These are phyloP conservation scores for Monarcha castaneiventris DNA, from an alignment of 2,113 vertebrate genomes.

Conservation along the genomic window DNA sequence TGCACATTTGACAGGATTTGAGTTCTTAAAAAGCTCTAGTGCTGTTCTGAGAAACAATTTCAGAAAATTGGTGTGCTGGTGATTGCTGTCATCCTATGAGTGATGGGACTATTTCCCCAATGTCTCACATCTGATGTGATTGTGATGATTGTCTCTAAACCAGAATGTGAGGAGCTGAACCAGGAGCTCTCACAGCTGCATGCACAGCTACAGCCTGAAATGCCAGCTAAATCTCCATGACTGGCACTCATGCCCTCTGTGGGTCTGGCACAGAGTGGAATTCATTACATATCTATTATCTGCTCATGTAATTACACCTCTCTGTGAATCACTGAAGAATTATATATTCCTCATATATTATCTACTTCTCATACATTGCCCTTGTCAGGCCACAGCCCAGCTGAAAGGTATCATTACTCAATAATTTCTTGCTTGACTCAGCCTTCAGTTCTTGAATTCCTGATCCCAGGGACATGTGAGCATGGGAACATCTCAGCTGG, in stretches of 20 bases:
- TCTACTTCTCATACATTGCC: background rate
- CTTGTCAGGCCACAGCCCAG: background rate
- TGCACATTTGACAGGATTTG: background rate
- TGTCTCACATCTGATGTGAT: background rate
- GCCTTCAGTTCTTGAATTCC: background rate
- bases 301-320: background rate
- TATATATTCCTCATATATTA: background rate
- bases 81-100: slow-evolving; percentile 31
- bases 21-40: slow-evolving; percentile 11
- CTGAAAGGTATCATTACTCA: background rate
- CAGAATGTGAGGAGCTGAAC: background rate
- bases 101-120: background rate
- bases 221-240: background rate
- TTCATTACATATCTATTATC: background rate
- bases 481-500: background rate
- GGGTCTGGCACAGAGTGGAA: background rate
- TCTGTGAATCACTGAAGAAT: background rate
- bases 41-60: background rate
- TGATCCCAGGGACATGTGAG: background rate
- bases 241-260: background rate
- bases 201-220: background rate
- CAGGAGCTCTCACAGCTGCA: background rate
- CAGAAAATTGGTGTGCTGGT: background rate
- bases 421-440: background rate
- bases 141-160: background rate